These are phyloP conservation scores for Macrophya annulata DNA, from an alignment of 2,888 invertebrate genomes.

Conservation along the genomic window DNA sequence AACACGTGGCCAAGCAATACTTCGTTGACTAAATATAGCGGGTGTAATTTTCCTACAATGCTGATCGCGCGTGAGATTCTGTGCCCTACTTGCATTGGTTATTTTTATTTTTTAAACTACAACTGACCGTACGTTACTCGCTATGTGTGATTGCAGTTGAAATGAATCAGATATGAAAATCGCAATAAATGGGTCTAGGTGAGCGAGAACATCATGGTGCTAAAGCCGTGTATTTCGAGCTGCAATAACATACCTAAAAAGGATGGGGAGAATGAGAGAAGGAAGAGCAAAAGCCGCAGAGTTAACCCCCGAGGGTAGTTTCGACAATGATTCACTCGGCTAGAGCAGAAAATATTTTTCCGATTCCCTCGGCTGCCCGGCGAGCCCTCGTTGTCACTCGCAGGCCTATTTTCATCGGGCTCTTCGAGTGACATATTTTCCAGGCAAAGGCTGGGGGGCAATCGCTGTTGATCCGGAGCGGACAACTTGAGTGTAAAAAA, in stretches of 20 bases:
- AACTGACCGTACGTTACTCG: not conserved
- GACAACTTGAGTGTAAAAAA: constrained; percentile 43
- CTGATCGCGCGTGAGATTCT: constrained; percentile 15
- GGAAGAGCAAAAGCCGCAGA: constrained; percentile 36
- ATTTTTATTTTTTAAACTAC: not conserved
- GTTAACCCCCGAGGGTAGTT: constrained; percentile 51
- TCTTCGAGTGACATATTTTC: constrained; percentile 51
- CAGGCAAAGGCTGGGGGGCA: constrained; percentile 45
- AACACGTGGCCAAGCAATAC: constrained; percentile 38
- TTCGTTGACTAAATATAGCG: constrained; percentile 40
- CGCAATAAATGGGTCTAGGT: not conserved
- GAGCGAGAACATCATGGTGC: not conserved
- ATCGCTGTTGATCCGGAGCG: constrained; percentile 35
- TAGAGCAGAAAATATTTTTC: constrained; percentile 50
- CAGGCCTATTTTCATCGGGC: constrained; percentile 52
- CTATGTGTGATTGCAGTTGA: not conserved
- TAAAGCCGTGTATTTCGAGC: not conserved
- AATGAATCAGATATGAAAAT: not conserved
- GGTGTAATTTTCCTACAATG: constrained; percentile 38
- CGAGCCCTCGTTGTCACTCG: constrained; percentile 51
- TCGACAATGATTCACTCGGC: constrained; percentile 52
- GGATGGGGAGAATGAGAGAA: not conserved
- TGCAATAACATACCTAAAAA: not conserved
- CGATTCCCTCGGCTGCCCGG: constrained; percentile 39
- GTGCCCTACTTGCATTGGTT: not conserved